Evolutionary conservation across 2,797 vertebrate genomes (phyloP).

Genomic region (Aulostomus chinensis): DNA sequence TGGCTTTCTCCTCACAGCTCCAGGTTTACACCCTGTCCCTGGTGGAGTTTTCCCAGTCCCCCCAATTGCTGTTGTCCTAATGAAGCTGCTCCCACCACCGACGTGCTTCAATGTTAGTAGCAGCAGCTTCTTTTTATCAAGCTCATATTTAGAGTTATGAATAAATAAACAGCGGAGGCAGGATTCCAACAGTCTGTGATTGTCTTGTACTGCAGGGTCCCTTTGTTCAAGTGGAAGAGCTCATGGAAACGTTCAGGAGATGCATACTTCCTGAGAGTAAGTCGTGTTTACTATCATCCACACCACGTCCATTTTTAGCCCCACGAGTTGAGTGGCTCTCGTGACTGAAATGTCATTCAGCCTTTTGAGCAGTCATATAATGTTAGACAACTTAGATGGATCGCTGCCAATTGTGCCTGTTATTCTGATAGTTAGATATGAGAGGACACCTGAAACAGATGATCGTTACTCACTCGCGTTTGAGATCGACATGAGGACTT

Average conservation of each 20-base stretch:
- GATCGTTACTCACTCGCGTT: no score
- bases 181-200: slow-evolving; percentile 6
- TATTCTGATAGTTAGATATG: no score
- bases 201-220: slow-evolving; percentile 85
- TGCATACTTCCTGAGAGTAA: slow-evolving; percentile 97
- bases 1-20: slow-evolving; percentile 78
- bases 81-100: slow-evolving; percentile 97
- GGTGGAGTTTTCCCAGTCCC: slow-evolving; percentile 98
- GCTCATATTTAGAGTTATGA: slow-evolving; percentile 9
- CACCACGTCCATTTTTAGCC: no score
- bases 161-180: slow-evolving; percentile 1
- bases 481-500: no score
- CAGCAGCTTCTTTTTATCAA: slow-evolving; percentile 11
- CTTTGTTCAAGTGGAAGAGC: slow-evolving; percentile 98
- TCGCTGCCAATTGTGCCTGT: no score
- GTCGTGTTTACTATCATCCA: slow-evolving; percentile 53
- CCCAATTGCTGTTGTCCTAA: slow-evolving; percentile 92
- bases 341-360: slow-evolving; percentile 1
- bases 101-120: slow-evolving; percentile 92
- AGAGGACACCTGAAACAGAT: no score
- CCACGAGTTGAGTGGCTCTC: background rate
- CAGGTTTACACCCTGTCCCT: slow-evolving; percentile 95
- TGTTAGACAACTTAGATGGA: no score
- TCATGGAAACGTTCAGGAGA: slow-evolving; percentile 95
- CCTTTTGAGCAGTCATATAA: background rate